phyloP scores from a whole-genome alignment of 2,113 vertebrate species.

The Riparia riparia region DNA sequence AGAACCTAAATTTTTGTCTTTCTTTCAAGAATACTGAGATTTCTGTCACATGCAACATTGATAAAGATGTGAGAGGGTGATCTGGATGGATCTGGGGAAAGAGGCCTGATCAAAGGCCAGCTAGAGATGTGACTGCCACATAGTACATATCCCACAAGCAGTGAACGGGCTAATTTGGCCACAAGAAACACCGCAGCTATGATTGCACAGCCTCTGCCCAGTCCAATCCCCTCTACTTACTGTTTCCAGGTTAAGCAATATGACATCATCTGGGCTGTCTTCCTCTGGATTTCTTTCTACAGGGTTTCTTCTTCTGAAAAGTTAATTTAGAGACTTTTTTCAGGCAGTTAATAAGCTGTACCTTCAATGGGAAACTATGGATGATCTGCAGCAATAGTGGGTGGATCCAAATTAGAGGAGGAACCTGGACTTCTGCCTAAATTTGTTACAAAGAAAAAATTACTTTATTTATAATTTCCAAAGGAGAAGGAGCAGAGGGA shows the following conservation, averaged over 20 bases:
- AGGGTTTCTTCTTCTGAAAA: not conserved
- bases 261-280: fast-evolving
- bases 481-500: not conserved
- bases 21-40: not conserved
- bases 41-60: not conserved
- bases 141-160: not conserved
- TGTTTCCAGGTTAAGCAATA: not conserved
- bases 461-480: not conserved
- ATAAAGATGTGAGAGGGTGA: not conserved
- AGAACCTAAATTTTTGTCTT: not conserved
- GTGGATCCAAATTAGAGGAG: not conserved
- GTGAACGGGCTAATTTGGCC: not conserved
- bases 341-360: not conserved
- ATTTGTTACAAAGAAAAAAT: not conserved
- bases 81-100: not conserved
- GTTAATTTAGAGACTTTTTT: not conserved
- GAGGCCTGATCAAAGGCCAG: not conserved
- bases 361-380: not conserved
- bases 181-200: not conserved
- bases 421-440: not conserved
- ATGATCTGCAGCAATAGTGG: not conserved
- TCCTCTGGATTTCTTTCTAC: not conserved
- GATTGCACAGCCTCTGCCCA: not conserved
- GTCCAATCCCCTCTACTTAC: not conserved
- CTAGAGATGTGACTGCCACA: not conserved